Percentiles rank a stretch among this genome's conserved stretches.
phyloP scores from a whole-genome alignment of 1,140 invertebrate species.

The Epicauta chinensis region DNA sequence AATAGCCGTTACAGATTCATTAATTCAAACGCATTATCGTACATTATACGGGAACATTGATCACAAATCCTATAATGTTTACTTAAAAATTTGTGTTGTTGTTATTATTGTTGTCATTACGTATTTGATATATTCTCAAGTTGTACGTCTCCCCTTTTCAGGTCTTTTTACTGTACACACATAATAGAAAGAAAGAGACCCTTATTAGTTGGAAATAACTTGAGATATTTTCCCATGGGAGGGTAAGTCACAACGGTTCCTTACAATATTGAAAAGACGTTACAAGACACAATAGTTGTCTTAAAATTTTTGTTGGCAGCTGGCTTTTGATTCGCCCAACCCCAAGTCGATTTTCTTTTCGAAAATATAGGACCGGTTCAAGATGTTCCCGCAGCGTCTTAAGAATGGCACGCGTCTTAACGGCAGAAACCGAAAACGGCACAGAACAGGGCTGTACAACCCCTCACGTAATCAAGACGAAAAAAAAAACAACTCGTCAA shows the following conservation, averaged over 20 bases:
- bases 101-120: background rate
- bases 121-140: background rate
- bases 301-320: slow-evolving; percentile 32
- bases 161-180: background rate
- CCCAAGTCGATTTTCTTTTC: slow-evolving; percentile 26
- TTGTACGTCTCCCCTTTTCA: background rate
- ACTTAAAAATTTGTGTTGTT: slow-evolving; percentile 10
- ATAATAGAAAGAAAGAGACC: background rate
- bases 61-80: slow-evolving; percentile 7
- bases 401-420: slow-evolving; percentile 23
- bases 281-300: slow-evolving; percentile 6
- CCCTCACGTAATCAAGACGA: no score
- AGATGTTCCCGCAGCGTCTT: slow-evolving; percentile 26
- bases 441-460: slow-evolving; percentile 1
- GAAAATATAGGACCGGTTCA: slow-evolving; percentile 12
- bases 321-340: slow-evolving; percentile 36
- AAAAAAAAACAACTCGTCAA: no score
- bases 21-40: background rate
- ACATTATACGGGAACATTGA: background rate
- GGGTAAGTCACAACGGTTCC: slow-evolving; percentile 25
- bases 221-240: slow-evolving; percentile 17
- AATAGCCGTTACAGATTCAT: slow-evolving; percentile 7
- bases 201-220: background rate
- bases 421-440: slow-evolving; percentile 4
- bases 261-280: slow-evolving; percentile 30